Evolutionary conservation across 2,888 invertebrate genomes (phyloP).

Genomic region (Acleris emargana): DNA sequence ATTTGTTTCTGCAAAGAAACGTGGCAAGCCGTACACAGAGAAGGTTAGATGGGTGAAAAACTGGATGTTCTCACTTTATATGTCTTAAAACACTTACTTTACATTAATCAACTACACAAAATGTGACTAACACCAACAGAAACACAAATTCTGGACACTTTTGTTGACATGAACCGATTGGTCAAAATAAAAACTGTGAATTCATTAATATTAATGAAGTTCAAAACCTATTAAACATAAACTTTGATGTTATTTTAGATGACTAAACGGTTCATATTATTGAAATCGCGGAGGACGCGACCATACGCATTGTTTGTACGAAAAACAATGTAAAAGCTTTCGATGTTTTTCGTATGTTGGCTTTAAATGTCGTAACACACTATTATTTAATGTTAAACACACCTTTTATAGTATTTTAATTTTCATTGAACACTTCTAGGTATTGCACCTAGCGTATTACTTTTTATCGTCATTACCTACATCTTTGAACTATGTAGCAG

Average conservation of each 20-base stretch:
- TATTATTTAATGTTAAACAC: conserved; percentile 33
- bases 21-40: conserved; percentile 90
- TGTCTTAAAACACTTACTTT: conserved; percentile 68
- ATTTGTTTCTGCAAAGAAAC: conserved; percentile 86
- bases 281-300: conserved; percentile 46
- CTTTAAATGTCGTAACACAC: conserved; percentile 60
- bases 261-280: conserved; percentile 28
- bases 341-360: conserved; percentile 42
- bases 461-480: conserved; percentile 14
- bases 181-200: background rate
- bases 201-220: background rate
- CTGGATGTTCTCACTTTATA: conserved; percentile 71
- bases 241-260: conserved; percentile 5
- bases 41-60: conserved; percentile 87
- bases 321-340: conserved; percentile 46
- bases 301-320: conserved; percentile 35
- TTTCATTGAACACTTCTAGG: conserved; percentile 19
- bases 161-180: conserved; percentile 20
- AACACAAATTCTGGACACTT: conserved; percentile 45
- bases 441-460: conserved; percentile 20
- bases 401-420: conserved; percentile 29
- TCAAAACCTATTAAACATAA: background rate
- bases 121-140: conserved; percentile 66
- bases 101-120: conserved; percentile 54
- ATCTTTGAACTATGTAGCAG: conserved; percentile 15